Evolutionary conservation across 2,797 vertebrate genomes (phyloP).

Genomic region (Danio jaintianensis): DNA sequence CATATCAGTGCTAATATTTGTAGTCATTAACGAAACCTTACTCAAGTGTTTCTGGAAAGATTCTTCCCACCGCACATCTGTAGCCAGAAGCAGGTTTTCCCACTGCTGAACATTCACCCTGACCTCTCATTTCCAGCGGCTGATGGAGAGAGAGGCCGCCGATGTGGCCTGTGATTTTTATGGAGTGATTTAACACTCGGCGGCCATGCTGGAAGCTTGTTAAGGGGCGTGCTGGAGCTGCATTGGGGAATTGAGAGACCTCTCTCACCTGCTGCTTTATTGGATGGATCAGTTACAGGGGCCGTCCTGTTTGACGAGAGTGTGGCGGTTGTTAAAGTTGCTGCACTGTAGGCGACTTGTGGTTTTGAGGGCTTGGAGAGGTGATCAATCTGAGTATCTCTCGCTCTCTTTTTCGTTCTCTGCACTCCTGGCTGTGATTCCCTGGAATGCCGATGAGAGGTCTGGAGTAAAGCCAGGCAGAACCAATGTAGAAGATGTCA

Average conservation of each 20-base stretch:
- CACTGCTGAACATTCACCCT: slow-evolving; percentile 8
- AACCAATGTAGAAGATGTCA: slow-evolving; percentile 46
- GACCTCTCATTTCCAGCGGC: slow-evolving; percentile 32
- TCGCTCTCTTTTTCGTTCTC: slow-evolving; percentile 40
- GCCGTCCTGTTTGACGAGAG: slow-evolving; percentile 37
- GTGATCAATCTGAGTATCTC: slow-evolving; percentile 47
- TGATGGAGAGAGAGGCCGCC: slow-evolving; percentile 26
- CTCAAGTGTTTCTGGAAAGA: slow-evolving; percentile 14
- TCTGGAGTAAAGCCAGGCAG: slow-evolving; percentile 52
- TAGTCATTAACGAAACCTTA: not conserved
- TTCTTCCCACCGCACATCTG: slow-evolving; percentile 40
- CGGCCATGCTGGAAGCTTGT: slow-evolving; percentile 54
- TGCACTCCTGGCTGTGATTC: slow-evolving; percentile 41
- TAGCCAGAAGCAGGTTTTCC: slow-evolving; percentile 37
- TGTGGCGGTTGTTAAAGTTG: slow-evolving; percentile 50
- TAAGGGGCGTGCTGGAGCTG: slow-evolving; percentile 22
- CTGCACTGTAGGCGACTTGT: slow-evolving; percentile 28
- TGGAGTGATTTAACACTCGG: slow-evolving; percentile 55
- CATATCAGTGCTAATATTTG: not conserved
- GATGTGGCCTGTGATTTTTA: slow-evolving; percentile 55
- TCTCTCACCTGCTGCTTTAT: slow-evolving; percentile 57
- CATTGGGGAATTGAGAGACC: slow-evolving; percentile 38
- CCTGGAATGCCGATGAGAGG: slow-evolving; percentile 55
- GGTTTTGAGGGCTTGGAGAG: slow-evolving; percentile 39
- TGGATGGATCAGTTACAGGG: slow-evolving; percentile 54